Evolutionary conservation across 2,888 invertebrate species (phyloP).

Genomic region (Himalopsyche kuldschensis): DNA sequence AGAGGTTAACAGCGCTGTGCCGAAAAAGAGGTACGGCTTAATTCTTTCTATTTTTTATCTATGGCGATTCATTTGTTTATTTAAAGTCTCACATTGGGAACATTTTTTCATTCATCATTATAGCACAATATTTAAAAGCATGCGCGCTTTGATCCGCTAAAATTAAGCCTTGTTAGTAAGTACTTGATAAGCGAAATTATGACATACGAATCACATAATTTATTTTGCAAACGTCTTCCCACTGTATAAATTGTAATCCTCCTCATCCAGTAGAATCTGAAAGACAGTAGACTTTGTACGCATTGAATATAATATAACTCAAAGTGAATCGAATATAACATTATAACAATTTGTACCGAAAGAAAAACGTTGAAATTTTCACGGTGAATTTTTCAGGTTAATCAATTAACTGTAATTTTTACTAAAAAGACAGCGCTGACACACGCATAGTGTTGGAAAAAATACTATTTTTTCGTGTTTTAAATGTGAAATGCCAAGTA

Average conservation of each 20-base stretch:
- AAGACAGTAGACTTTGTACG: too few relatives aligned
- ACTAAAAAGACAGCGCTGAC: too few relatives aligned
- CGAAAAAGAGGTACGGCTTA: constrained; percentile 49
- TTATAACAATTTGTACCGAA: too few relatives aligned
- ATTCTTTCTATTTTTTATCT: not conserved
- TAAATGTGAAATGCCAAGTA: too few relatives aligned
- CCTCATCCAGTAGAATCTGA: not conserved
- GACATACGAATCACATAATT: not conserved
- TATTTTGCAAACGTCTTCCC: not conserved
- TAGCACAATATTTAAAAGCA: not conserved
- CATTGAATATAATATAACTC: too few relatives aligned
- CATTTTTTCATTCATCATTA: not conserved
- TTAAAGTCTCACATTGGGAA: not conserved
- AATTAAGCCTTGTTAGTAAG: not conserved
- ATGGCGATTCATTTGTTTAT: not conserved
- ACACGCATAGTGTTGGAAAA: too few relatives aligned
- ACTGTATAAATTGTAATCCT: not conserved
- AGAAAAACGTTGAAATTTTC: too few relatives aligned
- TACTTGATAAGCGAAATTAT: not conserved
- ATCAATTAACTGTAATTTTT: too few relatives aligned
- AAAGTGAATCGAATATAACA: too few relatives aligned
- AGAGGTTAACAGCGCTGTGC: constrained; percentile 58
- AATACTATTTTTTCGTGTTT: too few relatives aligned
- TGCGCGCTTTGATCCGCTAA: not conserved
- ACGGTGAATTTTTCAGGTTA: too few relatives aligned